phyloP scores from a whole-genome alignment of 2,888 invertebrate species.

The Hololepta plana region DNA sequence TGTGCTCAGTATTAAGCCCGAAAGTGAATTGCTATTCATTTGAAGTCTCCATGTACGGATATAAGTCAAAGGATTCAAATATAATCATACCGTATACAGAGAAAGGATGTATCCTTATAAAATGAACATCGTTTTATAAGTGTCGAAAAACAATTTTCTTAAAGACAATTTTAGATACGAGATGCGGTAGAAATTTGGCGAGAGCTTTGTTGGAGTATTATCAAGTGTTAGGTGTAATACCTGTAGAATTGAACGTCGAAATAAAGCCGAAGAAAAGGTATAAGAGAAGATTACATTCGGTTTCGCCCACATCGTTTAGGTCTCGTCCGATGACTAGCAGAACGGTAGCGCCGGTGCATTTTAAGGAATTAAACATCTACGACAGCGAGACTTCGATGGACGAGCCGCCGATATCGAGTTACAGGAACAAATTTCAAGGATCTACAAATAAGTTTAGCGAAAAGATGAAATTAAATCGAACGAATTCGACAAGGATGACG shows the following conservation, averaged over 20 bases:
- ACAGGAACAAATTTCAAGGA: too few relatives aligned
- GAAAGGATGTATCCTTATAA: slow-evolving; percentile 79
- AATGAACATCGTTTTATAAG: too few relatives aligned
- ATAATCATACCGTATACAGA: slow-evolving; percentile 76
- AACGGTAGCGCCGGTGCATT: slow-evolving; percentile 31
- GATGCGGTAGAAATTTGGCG: slow-evolving; percentile 59
- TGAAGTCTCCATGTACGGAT: slow-evolving; percentile 84
- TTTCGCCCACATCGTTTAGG: slow-evolving; percentile 15
- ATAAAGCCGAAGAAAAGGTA: slow-evolving; percentile 8
- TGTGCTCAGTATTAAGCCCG: slow-evolving; percentile 57
- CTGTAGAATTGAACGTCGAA: slow-evolving; percentile 26
- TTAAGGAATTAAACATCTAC: slow-evolving; percentile 34
- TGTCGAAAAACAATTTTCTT: slow-evolving; percentile 11
- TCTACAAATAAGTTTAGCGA: too few relatives aligned
- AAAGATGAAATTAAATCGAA: too few relatives aligned
- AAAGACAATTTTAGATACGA: slow-evolving; percentile 40
- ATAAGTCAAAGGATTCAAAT: slow-evolving; percentile 48
- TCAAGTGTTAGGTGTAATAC: slow-evolving; percentile 50
- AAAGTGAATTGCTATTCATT: slow-evolving; percentile 77
- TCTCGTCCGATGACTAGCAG: slow-evolving; percentile 28
- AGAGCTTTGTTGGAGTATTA: slow-evolving; percentile 68
- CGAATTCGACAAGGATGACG: too few relatives aligned
- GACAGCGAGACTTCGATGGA: slow-evolving; percentile 34
- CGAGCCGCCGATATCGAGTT: too few relatives aligned
- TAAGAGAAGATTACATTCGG: slow-evolving; percentile 2